Conservation (phyloP, 2,888 invertebrate genomes). For the Athalia cordata region DNA sequence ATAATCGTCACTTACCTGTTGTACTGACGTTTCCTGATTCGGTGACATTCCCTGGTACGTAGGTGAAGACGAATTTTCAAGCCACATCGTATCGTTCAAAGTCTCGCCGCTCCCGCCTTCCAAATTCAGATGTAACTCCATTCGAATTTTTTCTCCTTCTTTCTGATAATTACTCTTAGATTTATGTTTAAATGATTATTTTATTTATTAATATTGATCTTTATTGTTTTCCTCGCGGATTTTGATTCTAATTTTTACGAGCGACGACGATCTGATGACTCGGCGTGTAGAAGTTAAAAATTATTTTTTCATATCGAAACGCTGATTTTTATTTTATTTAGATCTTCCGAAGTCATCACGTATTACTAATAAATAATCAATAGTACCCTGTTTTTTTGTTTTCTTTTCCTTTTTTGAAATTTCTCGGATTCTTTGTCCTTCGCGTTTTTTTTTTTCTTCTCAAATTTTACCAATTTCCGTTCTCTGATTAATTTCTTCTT, state of each 20-base stretch:
- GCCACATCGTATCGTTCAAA: constrained; percentile 67
- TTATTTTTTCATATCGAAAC: no score
- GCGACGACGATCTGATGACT: no score
- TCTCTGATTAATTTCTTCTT: constrained; percentile 14
- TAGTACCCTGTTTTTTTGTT: no score
- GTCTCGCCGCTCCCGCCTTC: constrained; percentile 64
- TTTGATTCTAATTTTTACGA: no score
- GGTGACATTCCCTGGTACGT: constrained; percentile 67
- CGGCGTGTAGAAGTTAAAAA: no score
- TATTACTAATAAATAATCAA: not conserved
- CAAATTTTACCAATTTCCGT: constrained; percentile 8
- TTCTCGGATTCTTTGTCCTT: not conserved
- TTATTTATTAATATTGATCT: no score
- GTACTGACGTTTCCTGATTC: constrained; percentile 63
- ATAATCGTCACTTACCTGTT: constrained; percentile 63
- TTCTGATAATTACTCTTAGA: not conserved
- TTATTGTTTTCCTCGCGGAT: not conserved
- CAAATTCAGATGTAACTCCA: constrained; percentile 69
- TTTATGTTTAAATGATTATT: not conserved
- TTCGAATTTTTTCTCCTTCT: constrained; percentile 50
- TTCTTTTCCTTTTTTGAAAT: not conserved
- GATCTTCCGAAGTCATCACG: no score
- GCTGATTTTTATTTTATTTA: no score
- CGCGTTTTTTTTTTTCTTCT: not conserved
- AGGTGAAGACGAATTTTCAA: constrained; percentile 63